These are phyloP conservation scores for Serinus canaria DNA, from an alignment of 2,113 vertebrate genomes.

Conservation along the genomic window DNA sequence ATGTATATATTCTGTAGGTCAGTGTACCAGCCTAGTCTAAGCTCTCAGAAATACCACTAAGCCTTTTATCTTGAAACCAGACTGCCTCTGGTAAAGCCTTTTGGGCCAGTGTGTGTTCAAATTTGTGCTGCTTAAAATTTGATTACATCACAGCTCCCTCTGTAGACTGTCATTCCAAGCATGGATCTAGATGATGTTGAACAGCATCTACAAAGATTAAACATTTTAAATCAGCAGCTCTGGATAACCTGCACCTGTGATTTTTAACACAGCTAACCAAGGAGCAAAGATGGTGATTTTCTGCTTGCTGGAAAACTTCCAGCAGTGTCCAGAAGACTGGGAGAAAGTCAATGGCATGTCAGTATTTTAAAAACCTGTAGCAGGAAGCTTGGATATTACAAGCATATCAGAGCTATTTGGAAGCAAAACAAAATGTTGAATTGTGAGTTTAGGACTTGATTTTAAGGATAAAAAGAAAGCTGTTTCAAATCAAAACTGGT, in stretches of 20 bases:
- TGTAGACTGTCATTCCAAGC: neutral
- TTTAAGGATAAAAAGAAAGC: neutral
- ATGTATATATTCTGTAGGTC: neutral
- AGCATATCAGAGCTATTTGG: neutral
- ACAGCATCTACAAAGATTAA: conserved; percentile 28
- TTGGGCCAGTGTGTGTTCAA: neutral
- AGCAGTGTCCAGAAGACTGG: conserved; percentile 25
- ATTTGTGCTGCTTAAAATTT: neutral
- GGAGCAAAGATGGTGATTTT: neutral
- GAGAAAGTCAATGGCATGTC: conserved; percentile 26
- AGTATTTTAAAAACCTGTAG: neutral
- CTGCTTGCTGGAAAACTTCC: neutral
- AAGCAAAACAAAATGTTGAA: conserved; percentile 6
- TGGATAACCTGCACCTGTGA: conserved; percentile 22
- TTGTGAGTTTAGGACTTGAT: neutral
- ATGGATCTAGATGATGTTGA: neutral
- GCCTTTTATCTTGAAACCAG: neutral
- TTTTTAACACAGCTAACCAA: neutral
- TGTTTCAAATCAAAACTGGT: neutral
- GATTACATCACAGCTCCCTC: neutral
- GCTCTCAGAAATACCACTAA: neutral
- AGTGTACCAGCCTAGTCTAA: neutral
- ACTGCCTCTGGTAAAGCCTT: neutral
- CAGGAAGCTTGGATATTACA: conserved; percentile 20
- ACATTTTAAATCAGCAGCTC: conserved; percentile 28